Percentiles rank a stretch among this genome's conserved stretches.
phyloP scores from a whole-genome alignment of 2,113 vertebrate species.

The Gymnarchus niloticus region DNA sequence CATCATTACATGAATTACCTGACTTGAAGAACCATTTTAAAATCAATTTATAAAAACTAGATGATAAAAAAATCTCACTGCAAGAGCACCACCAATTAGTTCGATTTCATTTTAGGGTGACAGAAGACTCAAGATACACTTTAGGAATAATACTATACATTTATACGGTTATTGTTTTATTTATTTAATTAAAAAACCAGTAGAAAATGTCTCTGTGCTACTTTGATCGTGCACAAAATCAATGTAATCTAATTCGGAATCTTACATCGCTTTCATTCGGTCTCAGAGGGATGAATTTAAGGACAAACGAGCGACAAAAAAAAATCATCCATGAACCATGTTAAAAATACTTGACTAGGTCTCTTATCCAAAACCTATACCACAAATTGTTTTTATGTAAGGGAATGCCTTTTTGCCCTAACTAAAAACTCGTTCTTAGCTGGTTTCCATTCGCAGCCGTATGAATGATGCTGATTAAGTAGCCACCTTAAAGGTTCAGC shows the following conservation, averaged over 20 bases:
- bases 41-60: not conserved
- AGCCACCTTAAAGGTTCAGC: not conserved
- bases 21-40: not conserved
- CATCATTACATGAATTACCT: not conserved
- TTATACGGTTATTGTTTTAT: not conserved
- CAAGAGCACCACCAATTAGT: not conserved
- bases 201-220: not conserved
- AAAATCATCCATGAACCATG: not conserved
- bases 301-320: not conserved
- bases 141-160: not conserved
- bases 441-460: not conserved
- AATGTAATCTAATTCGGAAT: constrained; percentile 3
- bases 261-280: not conserved
- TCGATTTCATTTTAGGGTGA: not conserved
- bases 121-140: not conserved
- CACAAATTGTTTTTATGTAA: not conserved
- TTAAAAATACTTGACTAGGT: not conserved
- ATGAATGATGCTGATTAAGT: not conserved
- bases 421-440: not conserved
- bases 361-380: not conserved
- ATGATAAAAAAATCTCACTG: not conserved
- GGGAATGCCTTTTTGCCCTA: not conserved
- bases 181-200: not conserved
- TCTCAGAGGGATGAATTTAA: not conserved
- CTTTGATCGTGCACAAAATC: not conserved